Evolutionary conservation across 2,888 invertebrate species (phyloP), one percentile per base, ranked within the genome.

Genomic region (Hirudinaria manillensis): DNA sequence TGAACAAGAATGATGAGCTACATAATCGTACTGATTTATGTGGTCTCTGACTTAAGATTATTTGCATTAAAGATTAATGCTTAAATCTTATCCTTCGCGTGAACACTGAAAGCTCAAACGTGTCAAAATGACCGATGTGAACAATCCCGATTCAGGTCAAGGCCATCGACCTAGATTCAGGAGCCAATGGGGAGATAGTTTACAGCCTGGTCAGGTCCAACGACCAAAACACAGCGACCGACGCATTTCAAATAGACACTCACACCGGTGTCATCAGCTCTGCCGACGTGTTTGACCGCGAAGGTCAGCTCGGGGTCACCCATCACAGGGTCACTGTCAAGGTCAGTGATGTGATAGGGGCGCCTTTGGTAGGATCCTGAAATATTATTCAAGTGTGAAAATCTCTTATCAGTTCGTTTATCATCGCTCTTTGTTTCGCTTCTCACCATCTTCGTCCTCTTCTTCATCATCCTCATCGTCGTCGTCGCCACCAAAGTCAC

Each of bases 101-200:
- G n/a, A n/a, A n/a, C n/a, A n/a, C n/a, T n/a, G n/a, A n/a, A n/a
- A n/a, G n/a, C n/a, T n/a, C n/a, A n/a, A n/a, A 38, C 10, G 10
- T 38, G 3, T 3, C 45, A 45, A 45, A 45, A 16, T 45, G 45
- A 45, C 45, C 45, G 10, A 10, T 45, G 13, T 7, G 13, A 45
- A 16, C 10, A 7, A 45, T 16, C 45, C 45, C 13, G 16, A 67
- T 34, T 27, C 82, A 91, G 89, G 91, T 93, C 0, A 93, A 93
- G 82, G 96, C 96, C 0, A 93, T 92, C 1, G 97, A 97, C 83
- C 92, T 93, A 86, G 97, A 97, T 84, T 94, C 95, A 86, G 97
- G 96, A 66, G 93, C 82, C 72, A 87, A 87, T 80, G 89, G 89
- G 24, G 91, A 90, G 75, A 90, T 95, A 74, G 91, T 94, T 84